Conservation (phyloP, 2,888 invertebrate genomes). For the Macrosoma leucophasiata region DNA sequence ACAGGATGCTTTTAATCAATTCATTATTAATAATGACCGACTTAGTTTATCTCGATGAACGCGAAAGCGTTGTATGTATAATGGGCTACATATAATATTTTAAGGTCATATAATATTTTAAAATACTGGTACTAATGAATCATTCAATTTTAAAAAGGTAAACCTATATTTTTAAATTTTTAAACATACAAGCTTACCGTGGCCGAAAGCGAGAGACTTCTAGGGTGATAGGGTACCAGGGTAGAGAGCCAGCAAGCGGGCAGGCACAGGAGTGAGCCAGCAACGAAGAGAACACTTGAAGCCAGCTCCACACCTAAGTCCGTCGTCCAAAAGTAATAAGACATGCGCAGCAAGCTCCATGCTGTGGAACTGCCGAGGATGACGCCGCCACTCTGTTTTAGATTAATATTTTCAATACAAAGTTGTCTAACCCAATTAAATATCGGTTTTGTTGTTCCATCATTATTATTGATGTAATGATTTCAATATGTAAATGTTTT, state of each 20-base stretch:
- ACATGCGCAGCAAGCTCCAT: slow-evolving; percentile 58
- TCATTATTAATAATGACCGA: too few species aligned
- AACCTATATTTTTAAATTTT: background rate
- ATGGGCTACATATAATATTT: too few species aligned
- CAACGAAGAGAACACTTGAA: slow-evolving; percentile 43
- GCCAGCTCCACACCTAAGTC: slow-evolving; percentile 58
- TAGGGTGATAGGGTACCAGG: slow-evolving; percentile 52
- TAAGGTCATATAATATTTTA: too few species aligned
- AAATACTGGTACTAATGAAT: background rate
- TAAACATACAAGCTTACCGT: slow-evolving; percentile 35
- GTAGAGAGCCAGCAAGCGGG: slow-evolving; percentile 64
- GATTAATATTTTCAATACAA: too few species aligned
- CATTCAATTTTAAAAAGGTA: background rate
- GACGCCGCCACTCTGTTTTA: slow-evolving; percentile 56
- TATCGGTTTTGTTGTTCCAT: too few species aligned
- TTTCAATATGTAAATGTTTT: too few species aligned
- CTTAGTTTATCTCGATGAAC: too few species aligned
- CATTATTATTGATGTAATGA: too few species aligned
- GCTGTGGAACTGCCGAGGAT: slow-evolving; percentile 52
- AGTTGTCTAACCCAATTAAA: too few species aligned
- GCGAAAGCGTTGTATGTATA: too few species aligned
- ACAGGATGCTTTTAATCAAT: too few species aligned
- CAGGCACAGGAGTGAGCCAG: slow-evolving; percentile 55
- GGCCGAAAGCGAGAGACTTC: slow-evolving; percentile 41
- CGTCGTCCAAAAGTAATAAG: slow-evolving; percentile 65